Evolutionary conservation across 1,140 invertebrate genomes (phyloP).

Genomic region (Sweltsa coloradensis): DNA sequence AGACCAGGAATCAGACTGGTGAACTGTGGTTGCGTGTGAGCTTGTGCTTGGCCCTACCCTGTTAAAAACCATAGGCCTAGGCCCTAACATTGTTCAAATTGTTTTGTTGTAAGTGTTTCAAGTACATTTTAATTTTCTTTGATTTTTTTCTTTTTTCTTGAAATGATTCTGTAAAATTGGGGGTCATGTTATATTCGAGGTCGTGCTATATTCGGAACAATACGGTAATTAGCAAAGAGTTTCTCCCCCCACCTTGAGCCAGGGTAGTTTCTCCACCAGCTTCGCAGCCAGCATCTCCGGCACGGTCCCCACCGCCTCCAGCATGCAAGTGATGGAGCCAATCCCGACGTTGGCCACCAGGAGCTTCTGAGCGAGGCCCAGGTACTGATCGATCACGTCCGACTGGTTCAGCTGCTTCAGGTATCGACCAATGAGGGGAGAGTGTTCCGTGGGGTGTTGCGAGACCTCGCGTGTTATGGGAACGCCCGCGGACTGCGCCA

Average conservation of each 20-base stretch:
- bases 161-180: too few relatives aligned
- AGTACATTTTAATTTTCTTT: too few relatives aligned
- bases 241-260: constrained; percentile 30
- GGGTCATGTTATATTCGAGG: too few relatives aligned
- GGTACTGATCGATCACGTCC: constrained; percentile 45
- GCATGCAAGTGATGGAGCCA: constrained; percentile 51
- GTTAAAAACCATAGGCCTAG: too few relatives aligned
- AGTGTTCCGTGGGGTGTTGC: constrained; percentile 46
- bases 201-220: too few relatives aligned
- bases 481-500: constrained; percentile 34
- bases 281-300: constrained; percentile 42
- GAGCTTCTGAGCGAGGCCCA: constrained; percentile 48
- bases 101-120: too few relatives aligned
- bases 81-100: too few relatives aligned
- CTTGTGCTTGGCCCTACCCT: too few relatives aligned
- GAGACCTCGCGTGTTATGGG: constrained; percentile 15
- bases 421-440: constrained; percentile 45
- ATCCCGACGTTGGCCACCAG: constrained; percentile 46
- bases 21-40: too few relatives aligned
- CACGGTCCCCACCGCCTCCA: constrained; percentile 60
- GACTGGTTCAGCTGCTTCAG: constrained; percentile 33
- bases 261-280: constrained; percentile 42
- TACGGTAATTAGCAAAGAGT: too few relatives aligned
- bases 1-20: too few relatives aligned
- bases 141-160: too few relatives aligned